phyloP scores from a whole-genome alignment of 2,888 invertebrate genomes.

The Theretra japonica region DNA sequence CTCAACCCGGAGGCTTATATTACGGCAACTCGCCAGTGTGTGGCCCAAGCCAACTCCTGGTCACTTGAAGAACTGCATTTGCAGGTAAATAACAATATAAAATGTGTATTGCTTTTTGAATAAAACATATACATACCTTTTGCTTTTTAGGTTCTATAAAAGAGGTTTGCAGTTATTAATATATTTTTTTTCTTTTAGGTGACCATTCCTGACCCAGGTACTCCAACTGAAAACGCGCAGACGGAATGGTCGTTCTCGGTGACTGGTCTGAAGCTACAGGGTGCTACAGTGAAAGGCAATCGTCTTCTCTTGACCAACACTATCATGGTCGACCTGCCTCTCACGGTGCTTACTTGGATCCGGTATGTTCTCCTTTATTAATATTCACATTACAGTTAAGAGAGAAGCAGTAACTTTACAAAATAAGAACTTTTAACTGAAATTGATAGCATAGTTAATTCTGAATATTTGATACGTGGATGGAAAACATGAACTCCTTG shows the following conservation, averaged over 20 bases:
- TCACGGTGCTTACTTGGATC: constrained; percentile 95
- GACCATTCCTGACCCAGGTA: constrained; percentile 85
- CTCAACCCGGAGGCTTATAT: constrained; percentile 99
- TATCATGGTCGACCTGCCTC: constrained; percentile 96
- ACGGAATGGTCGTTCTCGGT: constrained; percentile 89
- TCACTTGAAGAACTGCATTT: constrained; percentile 97
- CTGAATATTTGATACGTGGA: too few relatives aligned
- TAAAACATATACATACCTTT: too few relatives aligned
- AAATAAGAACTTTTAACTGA: too few relatives aligned
- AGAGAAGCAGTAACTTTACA: too few relatives aligned
- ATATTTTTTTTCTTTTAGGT: constrained; percentile 62
- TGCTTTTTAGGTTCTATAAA: too few relatives aligned
- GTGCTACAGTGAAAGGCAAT: constrained; percentile 96
- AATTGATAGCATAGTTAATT: too few relatives aligned
- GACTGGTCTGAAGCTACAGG: constrained; percentile 96
- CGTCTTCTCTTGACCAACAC: constrained; percentile 95
- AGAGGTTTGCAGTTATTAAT: background rate
- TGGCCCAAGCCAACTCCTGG: constrained; percentile 98
- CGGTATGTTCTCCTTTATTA: constrained; percentile 72
- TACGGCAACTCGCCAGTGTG: constrained; percentile 99
- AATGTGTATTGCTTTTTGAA: background rate
- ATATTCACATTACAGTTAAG: background rate
- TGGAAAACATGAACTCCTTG: too few relatives aligned
- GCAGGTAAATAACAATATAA: constrained; percentile 85
- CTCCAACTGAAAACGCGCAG: constrained; percentile 85